These are phyloP conservation scores for Phania funesta DNA, from an alignment of 2,888 invertebrate genomes.

Conservation along the genomic window DNA sequence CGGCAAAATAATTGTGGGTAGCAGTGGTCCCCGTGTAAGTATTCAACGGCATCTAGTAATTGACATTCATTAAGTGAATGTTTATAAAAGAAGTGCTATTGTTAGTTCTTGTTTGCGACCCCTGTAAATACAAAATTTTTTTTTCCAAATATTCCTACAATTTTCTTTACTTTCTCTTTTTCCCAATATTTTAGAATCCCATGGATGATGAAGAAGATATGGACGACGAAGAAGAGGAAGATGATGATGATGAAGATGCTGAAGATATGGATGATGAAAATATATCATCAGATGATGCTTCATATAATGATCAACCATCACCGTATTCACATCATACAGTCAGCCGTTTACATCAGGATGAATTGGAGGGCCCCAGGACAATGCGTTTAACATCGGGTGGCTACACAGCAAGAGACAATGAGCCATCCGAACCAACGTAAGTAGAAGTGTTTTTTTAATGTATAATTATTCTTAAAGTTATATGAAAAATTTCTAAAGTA, in stretches of 20 bases:
- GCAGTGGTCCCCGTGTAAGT: slow-evolving; percentile 74
- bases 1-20: slow-evolving; percentile 76
- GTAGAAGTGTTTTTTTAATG: no score
- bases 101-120: no score
- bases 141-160: background rate
- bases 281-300: slow-evolving; percentile 71
- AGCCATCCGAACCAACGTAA: slow-evolving; percentile 80
- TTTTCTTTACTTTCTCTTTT: background rate
- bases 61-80: background rate
- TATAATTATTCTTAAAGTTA: no score
- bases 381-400: slow-evolving; percentile 75
- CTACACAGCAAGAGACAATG: slow-evolving; percentile 69
- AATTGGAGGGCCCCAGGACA: slow-evolving; percentile 76
- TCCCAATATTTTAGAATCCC: slow-evolving; percentile 61
- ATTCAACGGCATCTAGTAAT: background rate
- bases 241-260: slow-evolving; percentile 76
- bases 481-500: no score
- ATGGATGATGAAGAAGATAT: slow-evolving; percentile 70
- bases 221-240: slow-evolving; percentile 72
- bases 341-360: slow-evolving; percentile 78
- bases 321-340: slow-evolving; percentile 78
- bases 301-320: slow-evolving; percentile 78
- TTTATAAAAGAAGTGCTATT: slow-evolving; percentile 4
- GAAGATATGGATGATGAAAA: slow-evolving; percentile 74
- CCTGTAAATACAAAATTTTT: no score